Percentiles rank a stretch among this genome's conserved stretches.
Evolutionary conservation across 1,140 invertebrate species (phyloP).

Genomic region (Diuraphis noxia): DNA sequence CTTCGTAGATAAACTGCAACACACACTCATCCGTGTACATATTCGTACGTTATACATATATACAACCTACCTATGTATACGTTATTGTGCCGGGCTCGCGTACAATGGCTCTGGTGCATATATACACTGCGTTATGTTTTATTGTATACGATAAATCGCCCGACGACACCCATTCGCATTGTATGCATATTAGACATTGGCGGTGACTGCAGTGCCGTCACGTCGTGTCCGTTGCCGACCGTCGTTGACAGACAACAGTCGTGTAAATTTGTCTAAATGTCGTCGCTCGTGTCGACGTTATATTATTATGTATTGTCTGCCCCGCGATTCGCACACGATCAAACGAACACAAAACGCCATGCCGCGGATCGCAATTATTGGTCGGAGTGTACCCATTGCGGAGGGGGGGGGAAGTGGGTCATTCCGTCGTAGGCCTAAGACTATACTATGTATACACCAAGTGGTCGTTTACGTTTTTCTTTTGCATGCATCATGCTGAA

Average conservation of each 20-base stretch:
- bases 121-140: not conserved
- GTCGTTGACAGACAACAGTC: not conserved
- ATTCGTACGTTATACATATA: no score
- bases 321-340: not conserved
- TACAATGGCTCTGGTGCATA: not conserved
- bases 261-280: slow-evolving; percentile 29
- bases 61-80: not conserved
- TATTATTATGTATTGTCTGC: not conserved
- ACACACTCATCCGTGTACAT: no score
- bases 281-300: slow-evolving; percentile 6
- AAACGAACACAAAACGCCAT: not conserved
- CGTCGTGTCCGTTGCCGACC: not conserved
- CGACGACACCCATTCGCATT: slow-evolving; percentile 28
- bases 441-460: no score
- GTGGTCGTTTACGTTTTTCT: no score
- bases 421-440: no score
- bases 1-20: not conserved
- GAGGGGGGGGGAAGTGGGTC: no score
- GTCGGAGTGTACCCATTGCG: not conserved
- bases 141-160: slow-evolving; percentile 27
- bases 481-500: no score
- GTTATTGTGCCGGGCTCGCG: not conserved
- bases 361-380: not conserved
- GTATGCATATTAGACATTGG: slow-evolving; percentile 30
- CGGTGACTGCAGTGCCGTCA: slow-evolving; percentile 8